A percentile compares a stretch with the other conserved stretches of the same genome.
Evolutionary conservation across 2,113 vertebrate species (phyloP).

Genomic region (Calypte anna): DNA sequence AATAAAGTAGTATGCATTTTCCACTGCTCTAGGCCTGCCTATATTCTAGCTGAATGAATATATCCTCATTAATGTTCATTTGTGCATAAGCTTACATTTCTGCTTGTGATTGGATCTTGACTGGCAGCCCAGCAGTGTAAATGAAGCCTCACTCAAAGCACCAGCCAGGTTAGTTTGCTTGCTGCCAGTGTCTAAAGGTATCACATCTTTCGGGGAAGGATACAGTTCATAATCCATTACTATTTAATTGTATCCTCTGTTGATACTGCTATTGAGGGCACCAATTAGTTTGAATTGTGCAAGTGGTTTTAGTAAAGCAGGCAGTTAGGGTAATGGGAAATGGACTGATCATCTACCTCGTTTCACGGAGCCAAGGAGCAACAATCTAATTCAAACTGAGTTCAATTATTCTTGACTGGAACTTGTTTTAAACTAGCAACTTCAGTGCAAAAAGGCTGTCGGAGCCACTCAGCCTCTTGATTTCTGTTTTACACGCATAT

Average conservation of each 20-base stretch:
- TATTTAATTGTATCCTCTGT: conserved; percentile 35
- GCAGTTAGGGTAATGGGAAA: conserved; percentile 56
- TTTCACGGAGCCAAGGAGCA: conserved; percentile 49
- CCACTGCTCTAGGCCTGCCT: not conserved
- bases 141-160: not conserved
- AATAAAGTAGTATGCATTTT: not conserved
- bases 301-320: conserved; percentile 57
- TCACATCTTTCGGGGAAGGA: not conserved
- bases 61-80: not conserved
- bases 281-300: conserved; percentile 63
- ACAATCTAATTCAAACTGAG: conserved; percentile 41
- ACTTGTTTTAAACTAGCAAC: conserved; percentile 41
- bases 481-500: not conserved
- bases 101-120: not conserved
- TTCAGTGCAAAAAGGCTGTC: not conserved
- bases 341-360: conserved; percentile 36
- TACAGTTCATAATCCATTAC: conserved; percentile 10
- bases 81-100: not conserved
- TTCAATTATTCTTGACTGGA: conserved; percentile 58
- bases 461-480: not conserved
- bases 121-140: not conserved
- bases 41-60: conserved; percentile 19
- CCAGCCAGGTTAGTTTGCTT: not conserved
- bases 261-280: not conserved
- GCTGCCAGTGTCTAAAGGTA: not conserved